Conservation (phyloP, 2,113 vertebrate species). For the Silurus glanis region DNA sequence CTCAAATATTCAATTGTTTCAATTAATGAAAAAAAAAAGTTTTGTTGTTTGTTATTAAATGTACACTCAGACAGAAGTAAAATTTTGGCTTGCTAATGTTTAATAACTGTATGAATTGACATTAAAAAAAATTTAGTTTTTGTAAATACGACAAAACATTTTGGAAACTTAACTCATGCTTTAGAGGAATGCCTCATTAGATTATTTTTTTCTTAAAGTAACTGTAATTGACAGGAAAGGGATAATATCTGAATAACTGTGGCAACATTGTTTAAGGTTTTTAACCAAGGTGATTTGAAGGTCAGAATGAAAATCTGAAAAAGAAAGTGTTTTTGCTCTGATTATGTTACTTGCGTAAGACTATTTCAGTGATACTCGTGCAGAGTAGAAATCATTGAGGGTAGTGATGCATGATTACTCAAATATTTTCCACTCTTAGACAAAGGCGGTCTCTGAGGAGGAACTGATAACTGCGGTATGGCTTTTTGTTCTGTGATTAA, state of each 20-base stretch:
- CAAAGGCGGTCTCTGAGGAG: background rate
- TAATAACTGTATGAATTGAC: background rate
- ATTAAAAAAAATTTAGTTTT: too few relatives aligned
- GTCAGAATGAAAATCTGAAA: background rate
- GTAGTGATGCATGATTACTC: too few relatives aligned
- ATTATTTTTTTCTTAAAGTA: too few relatives aligned
- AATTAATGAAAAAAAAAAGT: background rate
- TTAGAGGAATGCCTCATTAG: too few relatives aligned
- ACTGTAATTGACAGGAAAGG: background rate
- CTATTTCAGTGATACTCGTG: background rate
- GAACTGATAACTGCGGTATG: background rate
- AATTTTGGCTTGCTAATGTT: background rate
- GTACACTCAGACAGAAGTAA: background rate
- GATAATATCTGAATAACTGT: background rate
- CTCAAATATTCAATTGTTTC: too few relatives aligned
- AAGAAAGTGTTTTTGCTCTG: background rate
- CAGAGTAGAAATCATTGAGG: background rate
- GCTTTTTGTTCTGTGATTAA: constrained; percentile 1
- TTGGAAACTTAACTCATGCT: too few relatives aligned
- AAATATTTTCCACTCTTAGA: background rate
- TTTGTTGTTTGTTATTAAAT: background rate
- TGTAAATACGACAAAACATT: too few relatives aligned
- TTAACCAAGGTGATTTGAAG: background rate
- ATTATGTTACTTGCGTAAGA: background rate
- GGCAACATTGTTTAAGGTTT: background rate